Evolutionary conservation across 2,797 vertebrate species (phyloP).

Genomic region (Apodemus agrarius): DNA sequence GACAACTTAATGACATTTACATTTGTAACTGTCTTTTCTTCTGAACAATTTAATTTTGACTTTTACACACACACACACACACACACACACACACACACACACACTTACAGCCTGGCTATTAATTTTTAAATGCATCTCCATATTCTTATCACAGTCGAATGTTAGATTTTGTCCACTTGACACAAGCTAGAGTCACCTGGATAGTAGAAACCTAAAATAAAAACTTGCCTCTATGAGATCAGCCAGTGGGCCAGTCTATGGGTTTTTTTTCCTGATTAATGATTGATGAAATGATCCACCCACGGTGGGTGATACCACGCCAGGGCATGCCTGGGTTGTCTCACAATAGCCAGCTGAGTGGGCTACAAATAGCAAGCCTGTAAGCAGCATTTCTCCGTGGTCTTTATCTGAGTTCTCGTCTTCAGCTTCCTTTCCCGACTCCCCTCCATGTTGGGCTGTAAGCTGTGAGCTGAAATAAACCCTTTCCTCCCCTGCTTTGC

Average conservation of each 20-base stretch:
- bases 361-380: background rate
- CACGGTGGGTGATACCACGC: background rate
- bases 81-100: background rate
- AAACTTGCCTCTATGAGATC: background rate
- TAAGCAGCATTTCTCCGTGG: background rate
- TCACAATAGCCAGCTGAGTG: background rate
- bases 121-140: background rate
- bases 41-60: background rate
- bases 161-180: background rate
- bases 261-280: background rate
- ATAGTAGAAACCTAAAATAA: background rate
- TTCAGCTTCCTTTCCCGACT: background rate
- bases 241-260: background rate
- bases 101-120: background rate
- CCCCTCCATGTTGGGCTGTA: background rate
- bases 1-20: background rate
- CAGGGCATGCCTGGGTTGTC: background rate
- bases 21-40: background rate
- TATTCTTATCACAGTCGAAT: background rate
- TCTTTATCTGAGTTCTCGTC: background rate
- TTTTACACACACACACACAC: background rate
- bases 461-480: background rate
- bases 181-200: background rate
- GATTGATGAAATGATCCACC: background rate
- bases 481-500: background rate